phyloP scores from a whole-genome alignment of 2,113 vertebrate genomes.

The Pelobates fuscus region DNA sequence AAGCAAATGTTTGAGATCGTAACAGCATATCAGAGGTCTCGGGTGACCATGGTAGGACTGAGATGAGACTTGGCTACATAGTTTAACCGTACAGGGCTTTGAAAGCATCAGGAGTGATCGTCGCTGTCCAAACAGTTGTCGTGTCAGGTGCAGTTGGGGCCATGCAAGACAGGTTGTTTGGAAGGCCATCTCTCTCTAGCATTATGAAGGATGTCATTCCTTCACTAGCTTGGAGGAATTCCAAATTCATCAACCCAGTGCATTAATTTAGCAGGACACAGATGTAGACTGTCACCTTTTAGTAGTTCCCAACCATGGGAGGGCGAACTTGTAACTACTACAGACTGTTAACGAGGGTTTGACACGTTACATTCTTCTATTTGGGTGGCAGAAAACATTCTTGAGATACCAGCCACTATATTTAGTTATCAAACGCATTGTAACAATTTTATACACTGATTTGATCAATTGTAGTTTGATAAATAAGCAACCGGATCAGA shows the following conservation, averaged over 20 bases:
- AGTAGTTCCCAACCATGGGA: constrained; percentile 43
- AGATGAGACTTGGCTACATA: constrained; percentile 59
- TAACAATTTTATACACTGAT: not conserved
- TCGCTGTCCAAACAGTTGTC: constrained; percentile 74
- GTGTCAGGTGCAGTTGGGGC: constrained; percentile 75
- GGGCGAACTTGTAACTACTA: constrained; percentile 22
- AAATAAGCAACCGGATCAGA: too few species aligned
- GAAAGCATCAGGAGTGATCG: constrained; percentile 66
- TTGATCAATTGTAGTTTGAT: too few species aligned
- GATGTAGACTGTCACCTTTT: constrained; percentile 54
- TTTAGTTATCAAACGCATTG: constrained; percentile 11
- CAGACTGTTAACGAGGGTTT: constrained; percentile 52
- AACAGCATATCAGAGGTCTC: constrained; percentile 65
- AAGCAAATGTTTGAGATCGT: constrained; percentile 64
- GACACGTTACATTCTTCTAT: constrained; percentile 43
- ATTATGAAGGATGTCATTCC: constrained; percentile 53
- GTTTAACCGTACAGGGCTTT: constrained; percentile 71
- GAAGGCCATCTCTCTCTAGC: constrained; percentile 70
- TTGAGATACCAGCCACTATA: constrained; percentile 10
- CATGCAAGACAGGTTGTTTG: constrained; percentile 56
- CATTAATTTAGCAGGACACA: constrained; percentile 50
- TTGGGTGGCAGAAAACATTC: constrained; percentile 25
- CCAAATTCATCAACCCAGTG: constrained; percentile 56
- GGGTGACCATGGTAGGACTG: constrained; percentile 59
- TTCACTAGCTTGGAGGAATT: constrained; percentile 58